Percentiles rank a stretch among this genome's conserved stretches.
phyloP scores from a whole-genome alignment of 1,140 invertebrate genomes.

The Sarcophaga bullata region DNA sequence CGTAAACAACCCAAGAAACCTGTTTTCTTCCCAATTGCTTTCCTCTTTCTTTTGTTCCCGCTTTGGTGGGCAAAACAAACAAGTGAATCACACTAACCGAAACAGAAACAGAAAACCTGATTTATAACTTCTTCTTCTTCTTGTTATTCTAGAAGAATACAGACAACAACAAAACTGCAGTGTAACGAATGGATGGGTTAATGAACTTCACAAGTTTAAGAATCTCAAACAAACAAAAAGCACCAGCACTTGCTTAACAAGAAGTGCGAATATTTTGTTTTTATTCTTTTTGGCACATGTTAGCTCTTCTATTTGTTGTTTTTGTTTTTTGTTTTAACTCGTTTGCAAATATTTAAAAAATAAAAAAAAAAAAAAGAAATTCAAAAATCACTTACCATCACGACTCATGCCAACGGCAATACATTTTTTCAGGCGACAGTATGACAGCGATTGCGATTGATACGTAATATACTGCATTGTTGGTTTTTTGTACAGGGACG shows the following conservation, averaged over 20 bases:
- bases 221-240: not conserved
- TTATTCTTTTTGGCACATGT: conserved; percentile 12
- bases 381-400: conserved; percentile 79
- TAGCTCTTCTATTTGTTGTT: not conserved
- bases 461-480: conserved; percentile 94
- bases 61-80: not conserved
- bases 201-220: not conserved
- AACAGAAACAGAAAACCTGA: conserved; percentile 8
- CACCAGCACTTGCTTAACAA: not conserved
- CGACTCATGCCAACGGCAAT: conserved; percentile 98
- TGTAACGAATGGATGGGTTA: not conserved
- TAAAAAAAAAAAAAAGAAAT: conserved; percentile 46
- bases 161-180: not conserved
- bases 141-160: not conserved
- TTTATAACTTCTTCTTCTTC: no score
- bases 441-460: conserved; percentile 98
- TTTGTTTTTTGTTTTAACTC: no score
- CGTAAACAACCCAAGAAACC: not conserved
- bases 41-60: no score
- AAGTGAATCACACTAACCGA: not conserved
- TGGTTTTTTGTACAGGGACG: conserved; percentile 97
- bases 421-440: conserved; percentile 97
- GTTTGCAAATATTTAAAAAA: not conserved
- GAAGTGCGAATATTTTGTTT: conserved; percentile 7
- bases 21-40: no score